phyloP scores from a whole-genome alignment of 2,113 vertebrate genomes.

The Carassius carassius region DNA sequence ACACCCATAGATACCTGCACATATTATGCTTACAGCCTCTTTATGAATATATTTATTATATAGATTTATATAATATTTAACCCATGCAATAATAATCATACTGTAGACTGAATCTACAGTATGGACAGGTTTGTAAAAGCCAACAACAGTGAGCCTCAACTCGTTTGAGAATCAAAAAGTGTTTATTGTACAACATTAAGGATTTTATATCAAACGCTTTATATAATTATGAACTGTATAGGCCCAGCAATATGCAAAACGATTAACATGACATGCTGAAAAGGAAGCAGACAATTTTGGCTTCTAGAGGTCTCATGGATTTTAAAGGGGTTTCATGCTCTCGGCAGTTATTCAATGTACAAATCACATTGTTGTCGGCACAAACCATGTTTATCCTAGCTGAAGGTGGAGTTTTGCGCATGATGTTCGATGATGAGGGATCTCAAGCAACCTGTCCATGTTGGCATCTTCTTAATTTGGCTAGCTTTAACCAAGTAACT shows the following conservation, averaged over 20 bases:
- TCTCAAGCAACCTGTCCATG: conserved; percentile 6
- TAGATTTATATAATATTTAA: neutral
- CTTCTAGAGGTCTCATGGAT: conserved; percentile 27
- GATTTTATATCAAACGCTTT: neutral
- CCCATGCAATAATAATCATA: neutral
- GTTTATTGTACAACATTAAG: neutral
- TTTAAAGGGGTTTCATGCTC: conserved; percentile 10
- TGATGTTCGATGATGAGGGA: neutral
- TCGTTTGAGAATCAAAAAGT: neutral
- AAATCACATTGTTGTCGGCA: conserved; percentile 19
- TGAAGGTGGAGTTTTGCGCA: conserved; percentile 14
- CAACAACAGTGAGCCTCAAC: neutral
- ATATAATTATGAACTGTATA: conserved; percentile 3
- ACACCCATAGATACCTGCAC: conserved; percentile 66
- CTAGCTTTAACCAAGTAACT: conserved; percentile 2
- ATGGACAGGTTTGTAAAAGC: neutral
- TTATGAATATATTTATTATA: neutral
- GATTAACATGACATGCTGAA: conserved; percentile 8
- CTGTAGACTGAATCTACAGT: neutral
- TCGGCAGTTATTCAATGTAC: neutral
- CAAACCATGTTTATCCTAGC: conserved; percentile 17
- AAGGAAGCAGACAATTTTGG: conserved; percentile 12
- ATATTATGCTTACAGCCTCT: neutral
- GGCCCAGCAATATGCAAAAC: neutral
- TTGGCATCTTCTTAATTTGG: conserved; percentile 9